phyloP scores from a whole-genome alignment of 2,113 vertebrate genomes.

The Corythoichthys intestinalis region DNA sequence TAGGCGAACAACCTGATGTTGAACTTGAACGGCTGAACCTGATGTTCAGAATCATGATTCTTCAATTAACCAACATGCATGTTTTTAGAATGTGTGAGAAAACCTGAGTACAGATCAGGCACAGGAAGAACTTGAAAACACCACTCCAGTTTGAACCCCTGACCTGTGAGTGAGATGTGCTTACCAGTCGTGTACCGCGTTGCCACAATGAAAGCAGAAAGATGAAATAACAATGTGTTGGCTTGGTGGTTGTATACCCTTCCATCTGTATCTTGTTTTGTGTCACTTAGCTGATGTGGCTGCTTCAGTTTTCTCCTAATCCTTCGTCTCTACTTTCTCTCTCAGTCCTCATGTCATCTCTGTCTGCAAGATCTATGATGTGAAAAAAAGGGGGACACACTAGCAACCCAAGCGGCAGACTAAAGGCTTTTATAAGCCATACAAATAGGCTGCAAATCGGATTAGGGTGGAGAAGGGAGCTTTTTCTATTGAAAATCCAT shows the following conservation, averaged over 20 bases:
- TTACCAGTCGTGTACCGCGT: too few relatives aligned
- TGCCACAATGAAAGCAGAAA: neutral
- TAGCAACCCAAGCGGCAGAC: slow-evolving; percentile 43
- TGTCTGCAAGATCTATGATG: slow-evolving; percentile 29
- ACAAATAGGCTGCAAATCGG: slow-evolving; percentile 60
- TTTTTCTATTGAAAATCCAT: slow-evolving; percentile 47
- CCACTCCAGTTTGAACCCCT: too few relatives aligned
- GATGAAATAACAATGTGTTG: neutral
- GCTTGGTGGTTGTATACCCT: slow-evolving; percentile 9
- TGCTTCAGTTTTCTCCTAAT: slow-evolving; percentile 30
- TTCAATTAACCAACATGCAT: too few relatives aligned
- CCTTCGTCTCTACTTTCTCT: slow-evolving; percentile 33
- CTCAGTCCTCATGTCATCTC: slow-evolving; percentile 43
- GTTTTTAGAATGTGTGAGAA: too few relatives aligned
- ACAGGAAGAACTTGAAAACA: too few relatives aligned
- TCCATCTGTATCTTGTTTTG: slow-evolving; percentile 28
- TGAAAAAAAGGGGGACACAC: slow-evolving; percentile 15
- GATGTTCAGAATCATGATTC: too few relatives aligned
- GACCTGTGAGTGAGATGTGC: too few relatives aligned
- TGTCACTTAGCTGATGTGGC: slow-evolving; percentile 5
- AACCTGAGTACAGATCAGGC: too few relatives aligned
- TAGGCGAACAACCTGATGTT: too few relatives aligned
- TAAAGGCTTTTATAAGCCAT: slow-evolving; percentile 54
- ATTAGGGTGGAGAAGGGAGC: slow-evolving; percentile 47
- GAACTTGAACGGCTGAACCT: too few relatives aligned